Conservation (phyloP, 2,888 invertebrate species). For the Crematogaster levior region DNA sequence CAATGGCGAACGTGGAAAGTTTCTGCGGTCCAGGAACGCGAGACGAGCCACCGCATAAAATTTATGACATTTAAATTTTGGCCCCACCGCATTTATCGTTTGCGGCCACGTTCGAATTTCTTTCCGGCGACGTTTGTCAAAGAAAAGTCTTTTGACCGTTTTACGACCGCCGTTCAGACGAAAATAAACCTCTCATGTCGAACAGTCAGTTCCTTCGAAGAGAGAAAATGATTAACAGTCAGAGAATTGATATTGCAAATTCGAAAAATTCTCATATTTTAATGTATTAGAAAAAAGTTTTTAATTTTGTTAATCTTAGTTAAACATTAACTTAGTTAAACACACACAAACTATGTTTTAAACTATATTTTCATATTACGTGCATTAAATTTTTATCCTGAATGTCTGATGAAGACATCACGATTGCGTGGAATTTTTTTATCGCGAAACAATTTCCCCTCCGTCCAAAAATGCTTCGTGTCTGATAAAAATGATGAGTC, state of each 20-base stretch:
- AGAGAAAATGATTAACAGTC: constrained; percentile 20
- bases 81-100: constrained; percentile 70
- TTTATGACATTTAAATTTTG: constrained; percentile 78
- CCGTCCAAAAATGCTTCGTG: neutral
- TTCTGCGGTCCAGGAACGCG: constrained; percentile 10
- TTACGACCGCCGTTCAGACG: constrained; percentile 38
- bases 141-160: constrained; percentile 36
- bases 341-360: too few species aligned
- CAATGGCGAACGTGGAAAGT: constrained; percentile 56
- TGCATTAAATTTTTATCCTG: neutral
- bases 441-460: neutral
- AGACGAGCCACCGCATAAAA: constrained; percentile 63
- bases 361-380: neutral
- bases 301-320: neutral
- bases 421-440: neutral
- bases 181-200: constrained; percentile 31
- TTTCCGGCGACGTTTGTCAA: constrained; percentile 63
- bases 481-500: neutral
- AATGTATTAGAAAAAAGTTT: neutral
- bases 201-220: neutral
- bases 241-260: neutral
- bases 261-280: neutral
- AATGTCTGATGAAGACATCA: neutral
- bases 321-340: too few species aligned
- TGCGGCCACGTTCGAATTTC: constrained; percentile 62